Evolutionary conservation across 1,140 invertebrate genomes (phyloP).

Genomic region (Hylaeus anthracinus): DNA sequence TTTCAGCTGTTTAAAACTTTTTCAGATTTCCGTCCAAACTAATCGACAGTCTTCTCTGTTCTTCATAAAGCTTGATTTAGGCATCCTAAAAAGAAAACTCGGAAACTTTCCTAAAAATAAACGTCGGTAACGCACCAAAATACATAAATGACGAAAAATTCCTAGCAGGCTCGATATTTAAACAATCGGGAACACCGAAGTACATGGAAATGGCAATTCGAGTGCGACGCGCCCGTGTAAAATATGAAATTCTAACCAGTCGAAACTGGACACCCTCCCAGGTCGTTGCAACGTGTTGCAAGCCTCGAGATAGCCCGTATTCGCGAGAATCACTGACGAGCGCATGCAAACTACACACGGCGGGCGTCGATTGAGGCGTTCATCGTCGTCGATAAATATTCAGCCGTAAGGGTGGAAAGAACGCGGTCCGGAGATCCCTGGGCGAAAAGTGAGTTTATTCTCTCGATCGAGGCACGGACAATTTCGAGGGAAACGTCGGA

Average conservation of each 20-base stretch:
- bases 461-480: constrained; percentile 39
- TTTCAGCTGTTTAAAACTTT: too few relatives aligned
- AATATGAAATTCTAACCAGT: constrained; percentile 47
- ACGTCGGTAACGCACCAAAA: too few relatives aligned
- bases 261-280: constrained; percentile 2
- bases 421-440: constrained; percentile 24
- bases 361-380: neutral
- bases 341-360: constrained; percentile 35
- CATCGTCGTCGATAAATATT: constrained; percentile 49
- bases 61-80: too few relatives aligned
- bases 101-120: too few relatives aligned
- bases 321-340: neutral
- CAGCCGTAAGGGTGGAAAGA: constrained; percentile 26
- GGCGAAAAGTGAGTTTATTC: constrained; percentile 50
- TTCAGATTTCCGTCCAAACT: too few relatives aligned
- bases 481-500: constrained; percentile 43
- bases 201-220: constrained; percentile 27
- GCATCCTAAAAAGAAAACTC: too few relatives aligned
- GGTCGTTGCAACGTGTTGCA: constrained; percentile 43
- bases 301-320: neutral
- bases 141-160: too few relatives aligned
- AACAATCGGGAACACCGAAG: neutral
- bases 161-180: too few relatives aligned
- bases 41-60: too few relatives aligned
- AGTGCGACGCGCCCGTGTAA: constrained; percentile 14